Conservation (phyloP, 1,140 invertebrate species). For the Halictus rubicundus region DNA sequence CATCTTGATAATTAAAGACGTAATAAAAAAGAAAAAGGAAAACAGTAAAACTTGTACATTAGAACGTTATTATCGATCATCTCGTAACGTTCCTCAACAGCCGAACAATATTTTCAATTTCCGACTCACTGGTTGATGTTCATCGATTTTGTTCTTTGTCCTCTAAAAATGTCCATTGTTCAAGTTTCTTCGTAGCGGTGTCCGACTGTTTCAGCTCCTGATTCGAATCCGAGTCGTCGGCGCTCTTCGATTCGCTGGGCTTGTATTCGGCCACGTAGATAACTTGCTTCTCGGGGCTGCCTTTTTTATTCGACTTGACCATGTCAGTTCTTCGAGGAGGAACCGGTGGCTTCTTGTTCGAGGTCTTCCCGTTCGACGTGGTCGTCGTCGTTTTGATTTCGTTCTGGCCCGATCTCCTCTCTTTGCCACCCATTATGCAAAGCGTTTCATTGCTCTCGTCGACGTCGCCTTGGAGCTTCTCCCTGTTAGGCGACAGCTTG, state of each 20-base stretch:
- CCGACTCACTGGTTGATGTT: constrained; percentile 70
- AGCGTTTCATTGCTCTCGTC: constrained; percentile 63
- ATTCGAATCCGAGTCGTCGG: constrained; percentile 12
- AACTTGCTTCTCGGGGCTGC: constrained; percentile 70
- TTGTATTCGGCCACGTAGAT: constrained; percentile 78
- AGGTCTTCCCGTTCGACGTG: constrained; percentile 73
- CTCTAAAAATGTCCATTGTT: constrained; percentile 71
- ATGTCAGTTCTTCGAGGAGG: constrained; percentile 75
- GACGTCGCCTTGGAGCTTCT: constrained; percentile 58
- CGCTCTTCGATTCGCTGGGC: constrained; percentile 57
- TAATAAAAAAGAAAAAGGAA: not conserved
- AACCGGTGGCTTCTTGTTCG: constrained; percentile 76
- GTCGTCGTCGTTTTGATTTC: constrained; percentile 65
- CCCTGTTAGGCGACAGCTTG: constrained; percentile 74
- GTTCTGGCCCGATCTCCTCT: constrained; percentile 54
- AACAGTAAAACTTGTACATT: not conserved
- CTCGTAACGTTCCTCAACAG: constrained; percentile 58
- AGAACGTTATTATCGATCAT: constrained; percentile 2
- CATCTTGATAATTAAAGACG: not conserved
- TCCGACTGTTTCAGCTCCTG: constrained; percentile 53
- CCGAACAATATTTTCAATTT: constrained; percentile 72
- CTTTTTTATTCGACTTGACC: constrained; percentile 63
- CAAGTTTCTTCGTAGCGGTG: constrained; percentile 61
- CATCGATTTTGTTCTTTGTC: constrained; percentile 72
- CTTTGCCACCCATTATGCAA: constrained; percentile 55